Conservation (phyloP, 2,113 vertebrate genomes). For the Pristiophorus japonicus region DNA sequence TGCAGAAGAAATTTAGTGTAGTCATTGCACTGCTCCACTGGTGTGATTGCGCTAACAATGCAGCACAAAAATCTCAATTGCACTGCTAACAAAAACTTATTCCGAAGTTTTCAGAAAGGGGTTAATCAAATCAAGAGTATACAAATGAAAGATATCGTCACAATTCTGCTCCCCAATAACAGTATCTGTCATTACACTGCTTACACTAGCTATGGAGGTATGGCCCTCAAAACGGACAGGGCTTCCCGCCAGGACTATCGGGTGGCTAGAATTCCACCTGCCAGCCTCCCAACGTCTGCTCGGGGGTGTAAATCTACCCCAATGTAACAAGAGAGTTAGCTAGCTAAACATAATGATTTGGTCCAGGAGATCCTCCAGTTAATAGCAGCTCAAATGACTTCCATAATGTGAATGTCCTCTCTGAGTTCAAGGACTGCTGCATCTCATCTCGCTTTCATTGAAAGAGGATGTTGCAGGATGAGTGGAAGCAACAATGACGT, state of each 20-base stretch:
- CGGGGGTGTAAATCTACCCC: background rate
- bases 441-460: conserved; percentile 40
- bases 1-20: background rate
- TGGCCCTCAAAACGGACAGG: background rate
- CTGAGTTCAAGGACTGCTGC: background rate
- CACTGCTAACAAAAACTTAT: background rate
- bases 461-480: conserved; percentile 45
- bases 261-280: background rate
- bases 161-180: background rate
- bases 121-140: background rate
- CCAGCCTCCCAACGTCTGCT: background rate
- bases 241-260: background rate
- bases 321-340: background rate
- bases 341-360: background rate
- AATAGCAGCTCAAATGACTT: conserved; percentile 11
- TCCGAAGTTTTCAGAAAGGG: background rate
- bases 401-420: conserved; percentile 23
- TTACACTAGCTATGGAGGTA: background rate
- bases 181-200: background rate
- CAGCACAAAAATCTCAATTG: background rate
- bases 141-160: background rate
- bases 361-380: background rate
- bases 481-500: conserved; percentile 51
- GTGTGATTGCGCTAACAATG: background rate
- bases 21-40: background rate